A percentile compares a stretch with the other conserved stretches of the same genome.
These are phyloP conservation scores for Eulemur mongoz DNA, from an alignment of 2,797 vertebrate genomes.

Conservation along the genomic window DNA sequence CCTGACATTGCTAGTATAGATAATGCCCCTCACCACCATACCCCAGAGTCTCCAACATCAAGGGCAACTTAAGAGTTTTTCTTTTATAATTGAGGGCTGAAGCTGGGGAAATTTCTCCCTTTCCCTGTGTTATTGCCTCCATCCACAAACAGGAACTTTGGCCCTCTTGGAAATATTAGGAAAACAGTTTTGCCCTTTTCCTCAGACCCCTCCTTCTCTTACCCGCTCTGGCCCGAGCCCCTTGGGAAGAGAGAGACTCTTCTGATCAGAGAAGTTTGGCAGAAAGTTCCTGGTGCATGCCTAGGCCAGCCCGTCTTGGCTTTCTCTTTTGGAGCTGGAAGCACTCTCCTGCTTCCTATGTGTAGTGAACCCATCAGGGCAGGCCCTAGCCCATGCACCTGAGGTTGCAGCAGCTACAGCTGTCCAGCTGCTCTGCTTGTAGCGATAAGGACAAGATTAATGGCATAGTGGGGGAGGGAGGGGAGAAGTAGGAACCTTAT, in stretches of 20 bases:
- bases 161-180: neutral
- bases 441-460: neutral
- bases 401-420: neutral
- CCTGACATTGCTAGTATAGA: neutral
- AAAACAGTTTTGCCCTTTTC: neutral
- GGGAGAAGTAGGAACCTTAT: no score
- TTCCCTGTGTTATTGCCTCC: neutral
- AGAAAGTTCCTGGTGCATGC: neutral
- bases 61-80: neutral
- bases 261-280: neutral
- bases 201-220: neutral
- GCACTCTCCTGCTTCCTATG: neutral
- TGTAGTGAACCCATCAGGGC: neutral
- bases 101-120: neutral
- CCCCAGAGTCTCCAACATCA: neutral
- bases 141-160: neutral
- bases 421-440: neutral
- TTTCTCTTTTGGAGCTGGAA: neutral
- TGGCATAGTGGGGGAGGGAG: fast-evolving
- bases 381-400: neutral
- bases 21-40: fast-evolving
- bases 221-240: neutral
- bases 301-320: neutral
- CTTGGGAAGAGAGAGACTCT: neutral
- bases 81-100: neutral